A percentile compares a stretch with the other conserved stretches of the same genome.
Conservation (phyloP, 2,797 vertebrate genomes). For the Lacerta bilineata region DNA sequence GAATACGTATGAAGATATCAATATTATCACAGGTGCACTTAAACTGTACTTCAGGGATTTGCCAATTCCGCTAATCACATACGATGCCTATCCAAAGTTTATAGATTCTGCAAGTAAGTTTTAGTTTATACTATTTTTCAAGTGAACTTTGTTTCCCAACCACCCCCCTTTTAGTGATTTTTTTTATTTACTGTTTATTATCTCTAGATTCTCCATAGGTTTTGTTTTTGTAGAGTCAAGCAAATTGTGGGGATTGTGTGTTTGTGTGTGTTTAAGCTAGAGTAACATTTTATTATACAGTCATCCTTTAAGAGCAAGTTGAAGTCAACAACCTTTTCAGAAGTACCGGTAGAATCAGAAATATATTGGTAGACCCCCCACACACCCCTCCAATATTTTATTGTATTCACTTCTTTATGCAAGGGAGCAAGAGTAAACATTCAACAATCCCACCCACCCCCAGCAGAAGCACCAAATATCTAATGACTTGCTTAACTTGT, state of each 20-base stretch:
- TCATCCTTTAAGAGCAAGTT: conserved; percentile 42
- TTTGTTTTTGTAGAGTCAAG: not conserved
- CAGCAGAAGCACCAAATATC: too few species aligned
- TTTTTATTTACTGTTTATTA: not conserved
- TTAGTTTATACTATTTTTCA: not conserved
- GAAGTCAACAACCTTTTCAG: conserved; percentile 36
- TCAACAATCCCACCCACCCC: too few species aligned
- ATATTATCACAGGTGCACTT: conserved; percentile 98
- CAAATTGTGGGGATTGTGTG: not conserved
- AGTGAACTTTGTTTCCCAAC: conserved; percentile 9
- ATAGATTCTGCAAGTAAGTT: conserved; percentile 97
- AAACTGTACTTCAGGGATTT: conserved; percentile 99
- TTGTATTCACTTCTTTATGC: too few species aligned
- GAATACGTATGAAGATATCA: conserved; percentile 99
- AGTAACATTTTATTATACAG: conserved; percentile 41
- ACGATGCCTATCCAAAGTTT: conserved; percentile 97
- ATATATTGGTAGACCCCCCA: not conserved
- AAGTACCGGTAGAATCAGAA: conserved; percentile 24
- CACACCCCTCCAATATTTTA: too few species aligned
- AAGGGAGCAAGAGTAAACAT: too few species aligned
- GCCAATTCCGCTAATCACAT: conserved; percentile 97
- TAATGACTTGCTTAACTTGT: too few species aligned
- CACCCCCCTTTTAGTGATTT: not conserved
- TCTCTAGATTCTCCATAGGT: conserved; percentile 19
- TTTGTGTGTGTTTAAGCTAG: conserved; percentile 7